These are phyloP conservation scores for Malurus elegans DNA, from an alignment of 2,113 vertebrate species.

Conservation along the genomic window DNA sequence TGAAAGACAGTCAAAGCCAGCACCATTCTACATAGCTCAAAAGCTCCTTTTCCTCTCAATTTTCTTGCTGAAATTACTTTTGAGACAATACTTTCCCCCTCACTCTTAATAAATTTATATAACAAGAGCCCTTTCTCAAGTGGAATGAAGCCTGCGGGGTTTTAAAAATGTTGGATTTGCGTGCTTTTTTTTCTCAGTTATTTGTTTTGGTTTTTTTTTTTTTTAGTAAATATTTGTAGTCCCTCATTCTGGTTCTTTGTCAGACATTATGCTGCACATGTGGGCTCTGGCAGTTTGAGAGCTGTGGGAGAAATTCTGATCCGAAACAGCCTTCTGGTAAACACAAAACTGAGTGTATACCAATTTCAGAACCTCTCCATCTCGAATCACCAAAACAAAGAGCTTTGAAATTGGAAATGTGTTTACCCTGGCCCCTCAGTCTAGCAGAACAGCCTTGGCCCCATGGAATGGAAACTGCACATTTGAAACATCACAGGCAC, in stretches of 20 bases:
- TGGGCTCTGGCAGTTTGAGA: not conserved
- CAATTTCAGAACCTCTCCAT: not conserved
- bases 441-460: not conserved
- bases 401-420: conserved; percentile 34
- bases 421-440: conserved; percentile 3
- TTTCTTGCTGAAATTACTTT: not conserved
- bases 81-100: not conserved
- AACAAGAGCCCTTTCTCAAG: not conserved
- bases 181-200: not conserved
- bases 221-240: not conserved
- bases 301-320: not conserved
- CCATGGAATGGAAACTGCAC: not conserved
- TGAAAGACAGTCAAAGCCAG: not conserved
- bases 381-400: conserved; percentile 28
- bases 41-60: not conserved
- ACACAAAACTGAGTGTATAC: not conserved
- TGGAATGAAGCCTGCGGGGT: not conserved
- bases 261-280: not conserved
- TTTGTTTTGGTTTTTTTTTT: not conserved
- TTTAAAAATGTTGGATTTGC: not conserved
- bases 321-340: conserved; percentile 3
- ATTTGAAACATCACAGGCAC: not conserved
- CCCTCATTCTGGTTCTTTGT: not conserved
- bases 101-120: not conserved
- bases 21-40: not conserved